Percentiles rank a stretch among this genome's conserved stretches.
phyloP scores from a whole-genome alignment of 2,113 vertebrate species.

The Mus spicilegus region DNA sequence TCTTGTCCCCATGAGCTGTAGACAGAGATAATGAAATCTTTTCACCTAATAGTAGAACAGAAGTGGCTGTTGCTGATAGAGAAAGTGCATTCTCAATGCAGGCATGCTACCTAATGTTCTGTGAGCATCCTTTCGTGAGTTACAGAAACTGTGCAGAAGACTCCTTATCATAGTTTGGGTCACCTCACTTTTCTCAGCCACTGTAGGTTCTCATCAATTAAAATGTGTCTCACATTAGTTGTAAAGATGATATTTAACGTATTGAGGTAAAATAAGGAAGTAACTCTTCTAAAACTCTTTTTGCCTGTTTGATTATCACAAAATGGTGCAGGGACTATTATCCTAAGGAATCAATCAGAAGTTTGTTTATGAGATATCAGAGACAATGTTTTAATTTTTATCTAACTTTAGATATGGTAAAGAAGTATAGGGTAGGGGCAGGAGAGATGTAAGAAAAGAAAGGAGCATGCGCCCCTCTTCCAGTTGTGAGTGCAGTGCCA shows the following conservation, averaged over 20 bases:
- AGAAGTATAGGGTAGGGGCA: not conserved
- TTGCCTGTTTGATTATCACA: not conserved
- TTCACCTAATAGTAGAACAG: not conserved
- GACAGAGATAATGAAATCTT: slow-evolving; percentile 34
- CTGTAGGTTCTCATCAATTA: slow-evolving; percentile 24
- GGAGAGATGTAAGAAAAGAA: not conserved
- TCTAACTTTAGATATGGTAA: not conserved
- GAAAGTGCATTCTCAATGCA: not conserved
- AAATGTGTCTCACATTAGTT: slow-evolving; percentile 32
- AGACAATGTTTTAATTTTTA: not conserved
- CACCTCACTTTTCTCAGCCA: not conserved
- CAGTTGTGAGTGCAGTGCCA: not conserved
- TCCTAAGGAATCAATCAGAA: not conserved
- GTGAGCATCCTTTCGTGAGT: not conserved
- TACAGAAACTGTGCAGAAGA: not conserved
- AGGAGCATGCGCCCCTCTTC: not conserved
- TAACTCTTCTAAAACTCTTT: not conserved
- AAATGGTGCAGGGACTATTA: slow-evolving; percentile 20
- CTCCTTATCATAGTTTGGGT: not conserved
- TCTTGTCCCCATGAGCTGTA: not conserved
- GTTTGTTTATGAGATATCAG: not conserved
- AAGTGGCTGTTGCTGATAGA: not conserved
- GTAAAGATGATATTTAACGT: slow-evolving; percentile 1
- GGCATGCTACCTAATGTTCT: not conserved
- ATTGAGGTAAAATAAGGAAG: slow-evolving; percentile 25